phyloP scores from a whole-genome alignment of 2,797 vertebrate species.

The Microhierax caerulescens region DNA sequence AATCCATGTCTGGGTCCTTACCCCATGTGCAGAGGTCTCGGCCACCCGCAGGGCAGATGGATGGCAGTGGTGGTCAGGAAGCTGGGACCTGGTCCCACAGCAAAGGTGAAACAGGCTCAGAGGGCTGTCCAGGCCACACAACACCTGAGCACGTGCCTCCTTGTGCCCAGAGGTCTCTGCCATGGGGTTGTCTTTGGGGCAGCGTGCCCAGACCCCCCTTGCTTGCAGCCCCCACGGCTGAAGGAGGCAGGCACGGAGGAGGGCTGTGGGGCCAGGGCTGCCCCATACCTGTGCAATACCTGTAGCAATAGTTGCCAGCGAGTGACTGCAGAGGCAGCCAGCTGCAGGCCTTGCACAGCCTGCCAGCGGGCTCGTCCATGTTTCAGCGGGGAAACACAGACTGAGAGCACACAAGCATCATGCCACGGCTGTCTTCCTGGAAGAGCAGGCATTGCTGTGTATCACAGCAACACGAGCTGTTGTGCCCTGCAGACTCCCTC shows the following conservation, averaged over 20 bases:
- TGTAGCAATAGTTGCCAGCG: rapidly evolving
- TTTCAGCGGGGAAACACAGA: background rate
- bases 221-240: rapidly evolving
- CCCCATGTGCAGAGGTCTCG: rapidly evolving
- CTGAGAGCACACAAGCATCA: rapidly evolving
- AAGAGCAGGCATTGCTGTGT: background rate
- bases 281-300: rapidly evolving
- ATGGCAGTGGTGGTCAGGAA: background rate
- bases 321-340: background rate
- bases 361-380: background rate
- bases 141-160: background rate
- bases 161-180: background rate
- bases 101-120: background rate
- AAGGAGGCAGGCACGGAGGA: background rate
- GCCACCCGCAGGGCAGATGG: background rate
- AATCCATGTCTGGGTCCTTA: background rate
- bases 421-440: background rate
- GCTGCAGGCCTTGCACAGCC: background rate
- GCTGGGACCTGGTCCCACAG: rapidly evolving
- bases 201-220: background rate
- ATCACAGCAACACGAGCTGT: background rate
- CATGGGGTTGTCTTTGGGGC: background rate
- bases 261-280: background rate
- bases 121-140: background rate
- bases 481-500: background rate